Base-by-base conservation (phyloP, 2,113 vertebrate species). In the Neodon shergylaensis region DNA sequence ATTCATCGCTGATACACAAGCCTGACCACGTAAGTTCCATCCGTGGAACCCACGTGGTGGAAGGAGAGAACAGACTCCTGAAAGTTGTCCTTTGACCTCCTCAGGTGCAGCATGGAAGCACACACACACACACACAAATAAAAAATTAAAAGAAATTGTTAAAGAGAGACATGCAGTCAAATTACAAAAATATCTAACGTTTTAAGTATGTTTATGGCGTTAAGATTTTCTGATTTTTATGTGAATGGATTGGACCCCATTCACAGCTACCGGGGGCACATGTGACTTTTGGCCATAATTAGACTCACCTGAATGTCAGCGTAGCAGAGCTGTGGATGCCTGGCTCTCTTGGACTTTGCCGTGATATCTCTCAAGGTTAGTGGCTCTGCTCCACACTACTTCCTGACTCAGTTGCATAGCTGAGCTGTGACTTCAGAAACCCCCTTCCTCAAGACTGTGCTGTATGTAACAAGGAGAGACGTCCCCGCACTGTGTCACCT, bases 321-420 rank as follows among this genome's bases (percentile, higher is more conserved):
- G 19, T 1, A 17, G 21, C 22, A 33, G 68, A 31, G 13, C 65
- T n/a, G 13, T 0, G 3, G 52, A 7, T 9, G 44, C 73, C 63
- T n/a, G 63, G 24, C 17, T 14, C 22, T 13, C 28, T 73, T 39
- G 4, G 3, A 2, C 21, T 61, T 22, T 12, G 70, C 22, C 2
- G 19, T 21, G n/a, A 7, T 4, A 3, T 26, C 44, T 78, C 49
- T n/a, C 47, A 0, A 16, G 73, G n/a, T 4, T 4, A 2, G 0
- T 0, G 39, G 68, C 21, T 14, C 5, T 16, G 14, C 26, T 17
- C 16, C 1, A 6, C 22, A 3, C n/a, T 14, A 3, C 42, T 44
- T 72, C 52, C 6, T 2, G 44, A 1, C 49, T 7, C 0, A 2
- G 52, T 3, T 3, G 10, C 28, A 1, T 2, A 13, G 66, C 8